Percentiles rank a stretch among this genome's conserved stretches.
These are phyloP conservation scores for Halcyon senegalensis DNA, from an alignment of 2,113 vertebrate species.

Conservation along the genomic window DNA sequence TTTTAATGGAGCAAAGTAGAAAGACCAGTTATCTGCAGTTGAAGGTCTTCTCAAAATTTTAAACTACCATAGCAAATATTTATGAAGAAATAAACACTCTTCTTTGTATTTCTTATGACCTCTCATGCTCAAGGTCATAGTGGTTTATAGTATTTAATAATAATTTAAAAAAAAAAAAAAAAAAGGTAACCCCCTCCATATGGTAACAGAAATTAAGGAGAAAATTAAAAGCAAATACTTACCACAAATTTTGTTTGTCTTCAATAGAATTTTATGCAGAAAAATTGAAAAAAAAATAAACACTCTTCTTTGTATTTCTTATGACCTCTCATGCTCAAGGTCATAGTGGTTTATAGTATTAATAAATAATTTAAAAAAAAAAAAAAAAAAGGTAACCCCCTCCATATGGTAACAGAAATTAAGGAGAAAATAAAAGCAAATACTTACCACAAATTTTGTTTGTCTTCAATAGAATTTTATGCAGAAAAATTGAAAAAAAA, in stretches of 20 bases:
- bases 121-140: neutral
- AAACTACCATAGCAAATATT: neutral
- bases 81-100: neutral
- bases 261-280: neutral
- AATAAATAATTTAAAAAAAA: neutral
- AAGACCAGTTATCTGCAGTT: neutral
- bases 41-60: neutral
- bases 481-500: neutral
- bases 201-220: neutral
- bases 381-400: fast-evolving
- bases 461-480: neutral
- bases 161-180: neutral
- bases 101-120: neutral
- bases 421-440: neutral
- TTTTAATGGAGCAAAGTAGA: neutral
- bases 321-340: neutral
- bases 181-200: fast-evolving
- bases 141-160: neutral
- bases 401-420: neutral
- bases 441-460: neutral
- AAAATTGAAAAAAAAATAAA: neutral
- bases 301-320: neutral
- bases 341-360: neutral
- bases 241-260: no score
- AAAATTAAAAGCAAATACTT: neutral